A percentile compares a stretch with the other conserved stretches of the same genome.
Conservation (phyloP, 2,113 vertebrate species). For the Halichoeres trimaculatus region DNA sequence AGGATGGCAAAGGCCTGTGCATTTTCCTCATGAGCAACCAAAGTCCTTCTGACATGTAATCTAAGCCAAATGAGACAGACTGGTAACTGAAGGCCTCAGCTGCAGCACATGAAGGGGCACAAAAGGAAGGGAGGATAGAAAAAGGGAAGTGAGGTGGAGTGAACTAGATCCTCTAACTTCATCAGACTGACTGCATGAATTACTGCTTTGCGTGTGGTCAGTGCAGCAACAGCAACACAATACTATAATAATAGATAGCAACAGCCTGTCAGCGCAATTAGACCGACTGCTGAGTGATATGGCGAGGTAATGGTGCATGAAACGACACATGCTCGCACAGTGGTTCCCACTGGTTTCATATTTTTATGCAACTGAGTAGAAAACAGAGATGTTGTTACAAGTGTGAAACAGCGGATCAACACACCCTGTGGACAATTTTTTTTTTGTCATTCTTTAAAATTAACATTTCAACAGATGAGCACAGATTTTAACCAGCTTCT, state of each 20-base stretch:
- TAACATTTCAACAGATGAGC: no score
- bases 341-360: constrained; percentile 36
- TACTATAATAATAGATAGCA: constrained; percentile 47
- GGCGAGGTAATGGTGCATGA: constrained; percentile 55
- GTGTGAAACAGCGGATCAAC: constrained; percentile 36
- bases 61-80: constrained; percentile 63
- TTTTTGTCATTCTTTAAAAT: no score
- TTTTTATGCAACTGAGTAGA: constrained; percentile 39
- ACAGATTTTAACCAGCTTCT: no score
- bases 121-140: not conserved
- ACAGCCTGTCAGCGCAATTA: constrained; percentile 51
- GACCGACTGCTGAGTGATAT: constrained; percentile 53
- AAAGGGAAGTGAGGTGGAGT: not conserved
- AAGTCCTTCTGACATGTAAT: constrained; percentile 58
- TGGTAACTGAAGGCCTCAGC: constrained; percentile 51
- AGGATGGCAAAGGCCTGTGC: constrained; percentile 29
- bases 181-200: constrained; percentile 45
- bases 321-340: constrained; percentile 34
- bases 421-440: not conserved
- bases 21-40: constrained; percentile 39
- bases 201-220: constrained; percentile 53
- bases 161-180: constrained; percentile 20
- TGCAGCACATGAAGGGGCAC: constrained; percentile 3
- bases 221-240: constrained; percentile 27
- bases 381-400: constrained; percentile 21